These are phyloP conservation scores for Heliopora coerulea DNA, from an alignment of 92 coral and sea anemone species.

Conservation along the genomic window DNA sequence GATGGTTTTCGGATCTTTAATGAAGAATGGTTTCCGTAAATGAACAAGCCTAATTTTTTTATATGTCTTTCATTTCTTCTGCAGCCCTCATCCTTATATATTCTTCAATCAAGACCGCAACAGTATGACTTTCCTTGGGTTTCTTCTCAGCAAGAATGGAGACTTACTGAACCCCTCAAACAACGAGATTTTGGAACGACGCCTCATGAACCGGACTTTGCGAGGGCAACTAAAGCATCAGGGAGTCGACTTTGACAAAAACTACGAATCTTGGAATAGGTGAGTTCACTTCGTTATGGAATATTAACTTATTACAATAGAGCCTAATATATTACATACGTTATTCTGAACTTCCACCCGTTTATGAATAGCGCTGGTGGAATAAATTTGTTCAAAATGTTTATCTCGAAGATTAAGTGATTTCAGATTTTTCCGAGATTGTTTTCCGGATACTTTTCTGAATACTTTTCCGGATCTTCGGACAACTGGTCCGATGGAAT, in stretches of 20 bases:
- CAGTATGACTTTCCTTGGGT: conserved; percentile 85
- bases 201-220: conserved; percentile 55
- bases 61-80: neutral
- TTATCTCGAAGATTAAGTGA: too few relatives aligned
- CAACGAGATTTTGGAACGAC: conserved; percentile 27
- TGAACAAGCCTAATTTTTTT: too few relatives aligned
- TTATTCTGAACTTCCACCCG: too few relatives aligned
- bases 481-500: too few relatives aligned
- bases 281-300: conserved; percentile 2
- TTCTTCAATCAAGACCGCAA: conserved; percentile 76
- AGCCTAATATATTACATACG: too few relatives aligned
- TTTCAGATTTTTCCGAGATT: too few relatives aligned
- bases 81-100: conserved; percentile 84
- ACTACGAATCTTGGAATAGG: conserved; percentile 57
- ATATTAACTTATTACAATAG: neutral
- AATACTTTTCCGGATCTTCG: too few relatives aligned
- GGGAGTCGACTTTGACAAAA: conserved; percentile 55
- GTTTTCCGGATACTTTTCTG: too few relatives aligned
- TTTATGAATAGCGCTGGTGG: too few relatives aligned
- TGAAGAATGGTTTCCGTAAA: too few relatives aligned
- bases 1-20: too few relatives aligned
- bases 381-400: too few relatives aligned
- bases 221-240: conserved; percentile 58
- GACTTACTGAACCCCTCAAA: conserved; percentile 72
- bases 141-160: conserved; percentile 59